These are phyloP conservation scores for Trichogramma pretiosum DNA, from an alignment of 1,140 invertebrate species.

Conservation along the genomic window DNA sequence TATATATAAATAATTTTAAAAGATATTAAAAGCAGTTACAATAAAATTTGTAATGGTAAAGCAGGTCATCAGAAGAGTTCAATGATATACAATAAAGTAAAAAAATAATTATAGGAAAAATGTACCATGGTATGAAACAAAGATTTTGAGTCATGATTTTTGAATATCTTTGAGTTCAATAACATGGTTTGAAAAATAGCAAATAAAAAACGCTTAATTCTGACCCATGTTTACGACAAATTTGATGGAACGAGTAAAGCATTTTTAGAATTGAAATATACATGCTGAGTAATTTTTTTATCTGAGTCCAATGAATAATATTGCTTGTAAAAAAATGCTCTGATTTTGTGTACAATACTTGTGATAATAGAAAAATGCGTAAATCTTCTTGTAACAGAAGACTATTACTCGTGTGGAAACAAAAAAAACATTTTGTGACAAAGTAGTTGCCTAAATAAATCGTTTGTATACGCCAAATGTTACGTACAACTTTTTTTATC, in stretches of 20 bases:
- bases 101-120: too few species aligned
- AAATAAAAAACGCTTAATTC: neutral
- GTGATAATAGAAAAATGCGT: conserved; percentile 16
- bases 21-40: too few species aligned
- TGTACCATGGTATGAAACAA: too few species aligned
- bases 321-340: conserved; percentile 4
- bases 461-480: conserved; percentile 6
- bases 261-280: conserved; percentile 7
- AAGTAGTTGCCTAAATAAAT: conserved; percentile 16
- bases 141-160: too few species aligned
- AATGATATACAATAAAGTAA: too few species aligned
- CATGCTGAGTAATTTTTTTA: too few species aligned
- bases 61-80: too few species aligned
- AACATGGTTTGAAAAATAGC: neutral
- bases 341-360: conserved; percentile 15
- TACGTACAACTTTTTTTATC: conserved; percentile 15
- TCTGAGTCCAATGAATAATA: too few species aligned
- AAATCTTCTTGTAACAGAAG: conserved; percentile 12
- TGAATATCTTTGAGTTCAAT: too few species aligned
- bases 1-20: too few species aligned
- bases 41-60: too few species aligned
- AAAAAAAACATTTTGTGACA: conserved; percentile 8
- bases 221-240: conserved; percentile 5
- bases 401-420: conserved; percentile 2
- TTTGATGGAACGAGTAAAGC: neutral